These are phyloP conservation scores for Linnaemya tessellans DNA, from an alignment of 2,888 invertebrate genomes.

Conservation along the genomic window DNA sequence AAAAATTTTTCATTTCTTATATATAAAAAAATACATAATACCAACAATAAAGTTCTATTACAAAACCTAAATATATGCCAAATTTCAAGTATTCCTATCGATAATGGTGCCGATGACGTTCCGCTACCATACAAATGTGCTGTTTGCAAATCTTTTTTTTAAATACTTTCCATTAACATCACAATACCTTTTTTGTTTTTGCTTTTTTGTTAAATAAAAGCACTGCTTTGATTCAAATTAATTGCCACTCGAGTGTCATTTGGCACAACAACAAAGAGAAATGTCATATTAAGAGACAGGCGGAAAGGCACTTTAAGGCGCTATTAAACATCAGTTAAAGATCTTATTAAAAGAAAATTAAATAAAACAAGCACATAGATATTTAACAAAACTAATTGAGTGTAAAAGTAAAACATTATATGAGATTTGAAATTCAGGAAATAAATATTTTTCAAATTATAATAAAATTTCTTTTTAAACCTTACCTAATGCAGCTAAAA, in stretches of 20 bases:
- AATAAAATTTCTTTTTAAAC: not conserved
- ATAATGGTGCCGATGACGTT: too few relatives aligned
- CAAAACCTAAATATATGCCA: too few relatives aligned
- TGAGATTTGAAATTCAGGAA: not conserved
- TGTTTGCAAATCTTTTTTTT: not conserved
- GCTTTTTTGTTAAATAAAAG: not conserved
- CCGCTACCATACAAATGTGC: too few relatives aligned
- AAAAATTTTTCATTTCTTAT: too few relatives aligned
- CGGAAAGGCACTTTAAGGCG: conserved; percentile 17
- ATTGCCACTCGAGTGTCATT: conserved; percentile 79
- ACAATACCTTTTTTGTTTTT: not conserved
- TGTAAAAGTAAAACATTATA: not conserved
- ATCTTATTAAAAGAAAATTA: conserved; percentile 14
- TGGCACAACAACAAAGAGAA: conserved; percentile 81
- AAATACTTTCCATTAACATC: conserved; percentile 32
- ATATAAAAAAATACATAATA: too few relatives aligned
- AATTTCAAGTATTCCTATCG: too few relatives aligned
- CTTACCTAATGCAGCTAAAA: too few relatives aligned
- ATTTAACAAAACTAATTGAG: conserved; percentile 21
- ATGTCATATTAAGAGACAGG: conserved; percentile 76
- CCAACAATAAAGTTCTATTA: too few relatives aligned
- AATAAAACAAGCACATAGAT: not conserved
- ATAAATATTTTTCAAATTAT: not conserved
- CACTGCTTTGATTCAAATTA: conserved; percentile 75
- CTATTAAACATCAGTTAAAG: conserved; percentile 17